Base-by-base conservation (phyloP, 2,113 vertebrate genomes). In the Mystacornis crossleyi region DNA sequence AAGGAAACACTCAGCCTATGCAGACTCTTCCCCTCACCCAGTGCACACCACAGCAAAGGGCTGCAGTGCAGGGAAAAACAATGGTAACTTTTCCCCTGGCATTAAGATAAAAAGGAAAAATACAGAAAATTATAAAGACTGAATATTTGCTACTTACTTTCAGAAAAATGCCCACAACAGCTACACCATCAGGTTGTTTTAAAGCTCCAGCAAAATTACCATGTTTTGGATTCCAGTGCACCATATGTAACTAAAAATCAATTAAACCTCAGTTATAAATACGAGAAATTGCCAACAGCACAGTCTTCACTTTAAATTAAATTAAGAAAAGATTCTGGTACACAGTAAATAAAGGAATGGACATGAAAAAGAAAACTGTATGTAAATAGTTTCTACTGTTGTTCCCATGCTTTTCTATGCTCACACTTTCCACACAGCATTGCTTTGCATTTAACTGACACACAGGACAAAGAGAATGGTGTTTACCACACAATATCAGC, bases 171-270 rank as follows among this genome's bases (percentile, higher is more conserved):
- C 99, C 99, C 34, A 99, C 97, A n/a, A 99, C 99, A 64, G 99
- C 99, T 7, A 99, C 98, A 10, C 99, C 99, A 48, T 99, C 99
- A 1, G 98, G 95, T 86, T 99, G 93, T 95, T 97, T 98, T 47
- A 98, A 97, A 45, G 99, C 99, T 33, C 98, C 98, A 24, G 90
- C 98, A 82, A 99, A 99, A 78, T 98, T 99, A 33, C 98, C 73
- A 6, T 99, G 99, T 93, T 98, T 99, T 48, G 99, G 98, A 96
- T 99, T 99, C 99, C 99, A 99, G 96, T 99, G 99, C n/a, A 99
- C 99, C 97, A 99, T 96, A 83, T 99, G 99, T 88, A 99, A 99
- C 99, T 99, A 88, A 71, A 77, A 98, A 97, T 29, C 61, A 95
- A 55, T 45, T 54, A 96, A 81, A n/a, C 4, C 5, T 85, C 38